phyloP scores from a whole-genome alignment of 2,797 vertebrate species.

The Peromyscus nudipes region DNA sequence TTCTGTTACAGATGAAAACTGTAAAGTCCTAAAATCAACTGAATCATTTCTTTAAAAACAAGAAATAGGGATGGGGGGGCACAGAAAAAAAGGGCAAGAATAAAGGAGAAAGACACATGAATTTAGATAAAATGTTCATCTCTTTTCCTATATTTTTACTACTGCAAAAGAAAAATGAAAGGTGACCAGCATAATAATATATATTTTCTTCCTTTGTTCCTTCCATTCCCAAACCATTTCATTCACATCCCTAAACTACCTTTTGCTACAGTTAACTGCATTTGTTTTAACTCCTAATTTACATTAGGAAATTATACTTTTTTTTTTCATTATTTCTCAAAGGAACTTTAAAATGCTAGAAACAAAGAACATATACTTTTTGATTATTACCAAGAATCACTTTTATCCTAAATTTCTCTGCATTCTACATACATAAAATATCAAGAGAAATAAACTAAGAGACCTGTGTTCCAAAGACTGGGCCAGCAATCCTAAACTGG shows the following conservation, averaged over 20 bases:
- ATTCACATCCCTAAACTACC: conserved; percentile 43
- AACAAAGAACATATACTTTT: neutral
- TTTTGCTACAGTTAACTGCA: conserved; percentile 43
- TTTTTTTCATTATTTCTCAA: conserved; percentile 14
- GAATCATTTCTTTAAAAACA: conserved; percentile 44
- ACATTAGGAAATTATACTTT: conserved; percentile 36
- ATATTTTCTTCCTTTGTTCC: conserved; percentile 18
- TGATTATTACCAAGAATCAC: neutral
- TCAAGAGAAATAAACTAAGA: conserved; percentile 20
- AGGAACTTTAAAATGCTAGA: conserved; percentile 48
- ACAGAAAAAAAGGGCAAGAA: neutral
- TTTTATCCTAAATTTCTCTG: conserved; percentile 38
- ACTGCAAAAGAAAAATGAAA: conserved; percentile 39
- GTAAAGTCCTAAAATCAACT: conserved; percentile 33
- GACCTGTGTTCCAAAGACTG: neutral
- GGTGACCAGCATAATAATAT: neutral
- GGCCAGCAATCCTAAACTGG: neutral
- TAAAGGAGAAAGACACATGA: neutral
- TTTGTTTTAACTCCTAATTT: conserved; percentile 37
- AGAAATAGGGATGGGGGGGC: neutral
- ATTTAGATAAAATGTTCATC: neutral
- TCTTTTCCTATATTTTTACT: conserved; percentile 12
- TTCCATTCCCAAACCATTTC: neutral
- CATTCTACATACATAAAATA: conserved; percentile 44
- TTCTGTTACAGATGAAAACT: conserved; percentile 24